Conservation (phyloP, 2,797 vertebrate species). For the Bryconaethiops microstoma region DNA sequence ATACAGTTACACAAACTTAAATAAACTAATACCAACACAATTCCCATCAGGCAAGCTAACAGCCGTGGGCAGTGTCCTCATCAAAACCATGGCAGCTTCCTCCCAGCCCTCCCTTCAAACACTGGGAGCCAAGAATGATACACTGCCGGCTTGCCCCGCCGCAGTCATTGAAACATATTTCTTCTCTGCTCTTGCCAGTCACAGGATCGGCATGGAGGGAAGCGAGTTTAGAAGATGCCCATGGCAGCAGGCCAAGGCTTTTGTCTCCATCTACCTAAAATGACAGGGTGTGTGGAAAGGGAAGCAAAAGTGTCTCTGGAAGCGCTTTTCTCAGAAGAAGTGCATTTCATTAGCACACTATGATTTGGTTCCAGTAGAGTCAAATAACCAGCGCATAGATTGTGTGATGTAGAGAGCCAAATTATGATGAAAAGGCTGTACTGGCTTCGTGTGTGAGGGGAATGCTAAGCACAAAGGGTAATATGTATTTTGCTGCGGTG, state of each 20-base stretch:
- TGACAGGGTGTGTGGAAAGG: conserved; percentile 29
- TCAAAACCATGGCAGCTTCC: conserved; percentile 27
- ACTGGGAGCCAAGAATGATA: conserved; percentile 30
- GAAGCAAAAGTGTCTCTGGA: conserved; percentile 35
- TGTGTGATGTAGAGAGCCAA: background rate
- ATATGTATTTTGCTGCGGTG: background rate
- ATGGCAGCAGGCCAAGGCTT: conserved; percentile 31
- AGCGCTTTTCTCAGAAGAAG: conserved; percentile 21
- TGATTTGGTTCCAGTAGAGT: background rate
- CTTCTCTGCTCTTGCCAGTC: conserved; percentile 4
- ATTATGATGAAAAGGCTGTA: conserved; percentile 3
- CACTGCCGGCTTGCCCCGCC: conserved; percentile 19
- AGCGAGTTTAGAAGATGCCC: conserved; percentile 14
- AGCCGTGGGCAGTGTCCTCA: conserved; percentile 6
- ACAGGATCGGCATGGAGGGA: conserved; percentile 19
- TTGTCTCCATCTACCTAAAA: conserved; percentile 39
- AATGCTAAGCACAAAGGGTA: background rate
- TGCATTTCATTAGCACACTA: conserved; percentile 15
- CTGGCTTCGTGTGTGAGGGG: background rate
- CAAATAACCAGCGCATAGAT: background rate
- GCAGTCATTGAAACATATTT: conserved; percentile 40
- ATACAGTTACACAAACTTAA: background rate
- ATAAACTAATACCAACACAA: background rate
- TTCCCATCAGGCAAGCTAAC: background rate
- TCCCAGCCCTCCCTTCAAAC: background rate